Evolutionary conservation across 2,888 invertebrate genomes (phyloP).

Genomic region (Ophonus ardosiacus): DNA sequence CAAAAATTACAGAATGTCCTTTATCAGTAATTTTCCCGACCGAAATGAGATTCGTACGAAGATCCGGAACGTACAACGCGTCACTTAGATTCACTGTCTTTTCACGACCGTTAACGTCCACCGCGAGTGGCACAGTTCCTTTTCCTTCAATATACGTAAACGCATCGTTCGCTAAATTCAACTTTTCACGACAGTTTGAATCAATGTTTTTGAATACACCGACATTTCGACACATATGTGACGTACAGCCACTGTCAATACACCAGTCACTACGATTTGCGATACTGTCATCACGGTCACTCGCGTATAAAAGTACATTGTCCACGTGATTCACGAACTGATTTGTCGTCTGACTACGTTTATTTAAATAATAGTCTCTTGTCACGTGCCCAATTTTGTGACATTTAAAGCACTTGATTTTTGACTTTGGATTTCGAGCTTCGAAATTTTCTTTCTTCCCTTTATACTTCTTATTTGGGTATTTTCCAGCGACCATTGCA

Average conservation of each 20-base stretch:
- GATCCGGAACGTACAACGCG: too few species aligned
- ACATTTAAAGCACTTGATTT: not conserved
- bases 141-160: conserved; percentile 54
- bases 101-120: conserved; percentile 49
- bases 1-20: conserved; percentile 52
- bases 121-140: conserved; percentile 52
- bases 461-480: not conserved
- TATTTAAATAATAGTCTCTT: conserved; percentile 42
- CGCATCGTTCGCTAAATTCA: conserved; percentile 62
- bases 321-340: not conserved
- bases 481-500: not conserved
- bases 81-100: conserved; percentile 31
- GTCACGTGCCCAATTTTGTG: conserved; percentile 38
- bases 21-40: too few species aligned
- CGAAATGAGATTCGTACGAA: too few species aligned
- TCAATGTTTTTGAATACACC: conserved; percentile 52
- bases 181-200: conserved; percentile 22
- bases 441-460: not conserved
- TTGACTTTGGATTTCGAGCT: not conserved
- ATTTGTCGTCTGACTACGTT: not conserved
- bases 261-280: conserved; percentile 56
- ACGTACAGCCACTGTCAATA: conserved; percentile 64
- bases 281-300: not conserved
- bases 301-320: not conserved
- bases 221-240: conserved; percentile 63